Base-by-base conservation (phyloP, 2,888 invertebrate genomes). In the Phania funesta region DNA sequence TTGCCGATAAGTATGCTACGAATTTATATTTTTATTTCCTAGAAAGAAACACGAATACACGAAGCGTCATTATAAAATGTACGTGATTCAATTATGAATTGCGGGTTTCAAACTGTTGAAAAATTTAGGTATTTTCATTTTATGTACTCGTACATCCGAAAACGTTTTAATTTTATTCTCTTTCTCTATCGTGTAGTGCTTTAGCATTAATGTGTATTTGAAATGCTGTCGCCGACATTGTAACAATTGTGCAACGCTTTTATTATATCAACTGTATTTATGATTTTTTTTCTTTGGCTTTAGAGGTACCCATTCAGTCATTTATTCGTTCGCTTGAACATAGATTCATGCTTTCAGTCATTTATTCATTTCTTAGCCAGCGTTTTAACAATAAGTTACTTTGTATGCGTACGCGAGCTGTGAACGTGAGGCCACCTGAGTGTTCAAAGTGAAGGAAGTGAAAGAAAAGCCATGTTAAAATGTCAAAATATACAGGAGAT, bases 71-170 rank as follows among this genome's bases (percentile, higher is more conserved):
- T 82, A 74, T 73, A 64, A 78, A 82, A 77, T 78, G 89, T 90
- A 90, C 89, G 89, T 90, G 89, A 90, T 90, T 90, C 89, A 90
- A 90, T 90, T 90, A 90, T 90, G 90, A 90, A 90, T 87, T 89
- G 88, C 87, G 89, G 88, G 87, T 89, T 89, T 88, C 86, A 88
- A 89, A 88, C 89, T 87, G 88, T 88, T 89, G 88, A 86, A 88
- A 89, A 89, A 89, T 88, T 88, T 89, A 89, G 89, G 87, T 88
- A 86, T 89, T 87, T 88, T 84, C 73, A 68, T 74, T 82, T 77
- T 78, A 82, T 82, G 77, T 78, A 70, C 56, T 68, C 58, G 68
- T 78, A 78, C 74, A 70, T 82, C 67, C 77, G 56, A 77, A 78
- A 74, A 9, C 32, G 56, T 89, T 87, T 88, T 87, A 87, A 87